Conservation (phyloP, 2,113 vertebrate genomes). For the Balaeniceps rex region DNA sequence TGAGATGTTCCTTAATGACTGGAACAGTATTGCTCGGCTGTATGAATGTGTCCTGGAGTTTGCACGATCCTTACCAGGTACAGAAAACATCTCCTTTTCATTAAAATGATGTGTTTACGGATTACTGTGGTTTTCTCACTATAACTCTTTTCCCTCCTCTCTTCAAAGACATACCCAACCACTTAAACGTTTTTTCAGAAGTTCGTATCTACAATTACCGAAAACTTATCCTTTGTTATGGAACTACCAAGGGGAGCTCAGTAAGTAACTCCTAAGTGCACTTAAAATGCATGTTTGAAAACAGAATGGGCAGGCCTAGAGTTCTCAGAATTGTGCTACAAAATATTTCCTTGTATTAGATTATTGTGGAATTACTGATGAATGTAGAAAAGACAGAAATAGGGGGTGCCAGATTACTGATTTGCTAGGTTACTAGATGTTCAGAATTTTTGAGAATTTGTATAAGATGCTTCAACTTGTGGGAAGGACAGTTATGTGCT, state of each 20-base stretch:
- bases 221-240: constrained; percentile 96
- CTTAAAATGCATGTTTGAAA: background rate
- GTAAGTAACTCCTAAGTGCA: constrained; percentile 68
- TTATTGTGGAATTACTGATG: background rate
- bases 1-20: constrained; percentile 98
- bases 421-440: background rate
- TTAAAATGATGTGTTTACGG: background rate
- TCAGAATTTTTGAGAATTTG: background rate
- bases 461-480: background rate
- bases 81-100: background rate
- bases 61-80: constrained; percentile 90
- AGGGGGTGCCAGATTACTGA: background rate
- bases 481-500: background rate
- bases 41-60: constrained; percentile 97
- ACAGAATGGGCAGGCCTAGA: background rate
- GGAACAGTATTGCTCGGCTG: constrained; percentile 93
- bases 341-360: background rate
- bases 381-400: background rate
- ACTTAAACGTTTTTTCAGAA: constrained; percentile 92
- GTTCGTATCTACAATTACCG: constrained; percentile 97
- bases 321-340: background rate
- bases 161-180: constrained; percentile 88
- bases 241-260: constrained; percentile 95
- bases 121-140: background rate
- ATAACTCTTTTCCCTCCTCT: background rate